Evolutionary conservation across 2,113 vertebrate genomes (phyloP).

Genomic region (Candoia aspera): DNA sequence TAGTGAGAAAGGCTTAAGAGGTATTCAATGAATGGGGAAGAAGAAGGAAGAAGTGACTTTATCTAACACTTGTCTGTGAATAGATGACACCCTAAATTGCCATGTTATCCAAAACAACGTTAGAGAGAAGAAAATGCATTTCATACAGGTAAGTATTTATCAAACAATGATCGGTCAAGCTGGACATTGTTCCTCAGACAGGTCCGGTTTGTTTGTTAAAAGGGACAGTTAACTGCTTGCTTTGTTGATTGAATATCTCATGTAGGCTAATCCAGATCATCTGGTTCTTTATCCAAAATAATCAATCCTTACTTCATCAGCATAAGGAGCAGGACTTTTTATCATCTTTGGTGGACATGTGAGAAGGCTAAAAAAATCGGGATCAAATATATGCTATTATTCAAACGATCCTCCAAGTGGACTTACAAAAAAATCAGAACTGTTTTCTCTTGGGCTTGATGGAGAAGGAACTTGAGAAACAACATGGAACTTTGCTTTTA

Average conservation of each 20-base stretch:
- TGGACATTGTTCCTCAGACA: not conserved
- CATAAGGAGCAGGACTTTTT: not conserved
- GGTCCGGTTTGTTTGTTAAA: too few relatives aligned
- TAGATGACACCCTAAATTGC: not conserved
- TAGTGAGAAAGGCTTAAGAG: not conserved
- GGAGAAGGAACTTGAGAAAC: too few relatives aligned
- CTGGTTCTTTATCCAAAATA: not conserved
- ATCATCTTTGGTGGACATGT: too few relatives aligned
- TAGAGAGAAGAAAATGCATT: not conserved
- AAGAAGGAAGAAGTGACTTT: not conserved
- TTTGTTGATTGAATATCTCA: not conserved
- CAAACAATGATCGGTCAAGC: not conserved
- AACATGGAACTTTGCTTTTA: too few relatives aligned
- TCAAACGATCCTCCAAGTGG: too few relatives aligned
- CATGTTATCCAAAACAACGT: not conserved
- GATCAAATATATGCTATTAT: too few relatives aligned
- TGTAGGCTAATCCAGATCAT: not conserved
- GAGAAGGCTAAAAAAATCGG: too few relatives aligned
- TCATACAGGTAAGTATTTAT: not conserved
- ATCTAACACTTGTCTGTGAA: not conserved
- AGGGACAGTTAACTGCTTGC: not conserved
- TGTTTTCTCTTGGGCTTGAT: too few relatives aligned
- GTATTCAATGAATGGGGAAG: not conserved
- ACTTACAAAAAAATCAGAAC: too few relatives aligned
- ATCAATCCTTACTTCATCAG: not conserved